Base-by-base conservation (phyloP, 2,113 vertebrate species). In the Brachyhypopomus gauderio region DNA sequence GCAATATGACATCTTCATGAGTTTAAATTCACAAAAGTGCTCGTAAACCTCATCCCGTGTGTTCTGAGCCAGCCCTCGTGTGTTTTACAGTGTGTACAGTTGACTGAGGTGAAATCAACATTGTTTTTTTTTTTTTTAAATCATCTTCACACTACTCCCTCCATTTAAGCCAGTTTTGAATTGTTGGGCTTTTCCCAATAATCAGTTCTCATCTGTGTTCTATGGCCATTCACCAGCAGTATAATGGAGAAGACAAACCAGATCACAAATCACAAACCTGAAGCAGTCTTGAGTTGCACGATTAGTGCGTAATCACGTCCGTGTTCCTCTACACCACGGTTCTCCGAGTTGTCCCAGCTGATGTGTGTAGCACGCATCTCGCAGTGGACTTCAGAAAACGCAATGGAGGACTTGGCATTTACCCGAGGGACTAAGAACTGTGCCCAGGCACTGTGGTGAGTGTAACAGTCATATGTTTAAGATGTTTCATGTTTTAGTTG, bases 1-100 rank as follows among this genome's bases (percentile, higher is more conserved):
- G 4, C 79, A 85, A 79, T 74, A 79, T 66, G 60, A 63, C 36
- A 38, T 72, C 70, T 81, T 73, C 30, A 23, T 36, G 70, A 73
- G 67, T 62, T 66, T 73, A 17, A 27, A 27, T 48, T 60, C 63
- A 63, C 72, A 23, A 36, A 56, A 12, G 4, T 25, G 17, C 23
- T 22, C 3, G 23, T 20, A 38, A 67, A 41, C 66, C 34, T 70
- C 30, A 11, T n/a, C 36, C 0, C 34, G 20, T 70, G n/a, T 48
- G 72, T 64, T 36, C 60, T 73, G 78, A 73, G 59, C 60, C 60
- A 74, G n/a, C 30, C 23, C 41, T 41, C 16, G 12, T 30, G 16
- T 16, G 8, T 63, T 82, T 71, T 41, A 56, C 8, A 3, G n/a
- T 75, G 20, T 2, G 1, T 62, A 9, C 45, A 41, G 22, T 3